phyloP scores from a whole-genome alignment of 2,888 invertebrate genomes.

The Anoplius nigerrimus region DNA sequence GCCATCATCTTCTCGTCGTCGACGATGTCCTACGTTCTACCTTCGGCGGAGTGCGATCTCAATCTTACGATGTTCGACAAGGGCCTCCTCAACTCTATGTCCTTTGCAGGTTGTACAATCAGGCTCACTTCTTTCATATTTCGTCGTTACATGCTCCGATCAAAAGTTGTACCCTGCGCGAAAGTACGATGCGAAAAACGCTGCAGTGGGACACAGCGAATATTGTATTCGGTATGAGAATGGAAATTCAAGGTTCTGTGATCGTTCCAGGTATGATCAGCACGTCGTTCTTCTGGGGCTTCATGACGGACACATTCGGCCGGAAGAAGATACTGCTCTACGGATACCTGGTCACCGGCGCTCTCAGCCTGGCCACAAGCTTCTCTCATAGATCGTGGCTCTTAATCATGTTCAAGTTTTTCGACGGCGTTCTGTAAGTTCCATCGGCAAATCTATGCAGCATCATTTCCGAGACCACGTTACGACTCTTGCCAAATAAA shows the following conservation, averaged over 20 bases:
- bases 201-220: background rate
- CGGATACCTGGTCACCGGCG: slow-evolving; percentile 65
- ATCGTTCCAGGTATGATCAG: slow-evolving; percentile 75
- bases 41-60: slow-evolving; percentile 78
- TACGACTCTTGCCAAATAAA: background rate
- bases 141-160: slow-evolving; percentile 4
- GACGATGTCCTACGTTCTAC: slow-evolving; percentile 77
- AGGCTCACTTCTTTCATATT: too few species aligned
- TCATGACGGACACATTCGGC: slow-evolving; percentile 69
- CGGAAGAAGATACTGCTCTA: slow-evolving; percentile 67
- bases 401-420: slow-evolving; percentile 68
- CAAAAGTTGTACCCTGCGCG: background rate
- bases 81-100: slow-evolving; percentile 78
- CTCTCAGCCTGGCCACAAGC: slow-evolving; percentile 64
- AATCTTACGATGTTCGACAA: slow-evolving; percentile 76
- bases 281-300: slow-evolving; percentile 77
- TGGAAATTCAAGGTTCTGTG: too few species aligned
- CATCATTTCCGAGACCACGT: background rate
- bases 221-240: too few species aligned
- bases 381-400: slow-evolving; percentile 69
- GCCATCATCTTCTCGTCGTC: slow-evolving; percentile 78
- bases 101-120: slow-evolving; percentile 76
- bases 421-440: slow-evolving; percentile 70
- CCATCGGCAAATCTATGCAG: background rate
- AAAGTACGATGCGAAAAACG: background rate